Conservation (phyloP, 2,797 vertebrate species). For the Trichosurus vulpecula region DNA sequence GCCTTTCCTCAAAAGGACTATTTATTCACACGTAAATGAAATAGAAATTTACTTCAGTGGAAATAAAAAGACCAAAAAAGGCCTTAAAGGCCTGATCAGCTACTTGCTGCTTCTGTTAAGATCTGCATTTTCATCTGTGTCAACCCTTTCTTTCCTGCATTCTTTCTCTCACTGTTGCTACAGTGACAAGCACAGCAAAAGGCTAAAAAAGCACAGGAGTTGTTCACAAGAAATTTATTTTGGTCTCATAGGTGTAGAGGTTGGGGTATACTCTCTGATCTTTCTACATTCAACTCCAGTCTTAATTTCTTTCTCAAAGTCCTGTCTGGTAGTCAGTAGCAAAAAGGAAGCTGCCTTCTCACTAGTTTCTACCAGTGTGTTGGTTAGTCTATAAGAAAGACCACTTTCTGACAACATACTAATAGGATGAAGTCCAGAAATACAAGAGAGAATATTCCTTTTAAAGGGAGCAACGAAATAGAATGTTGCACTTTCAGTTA, state of each 20-base stretch:
- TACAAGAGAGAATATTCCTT: background rate
- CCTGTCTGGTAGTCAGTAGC: no score
- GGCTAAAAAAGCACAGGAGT: background rate
- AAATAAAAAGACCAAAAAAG: background rate
- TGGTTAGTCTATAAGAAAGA: background rate
- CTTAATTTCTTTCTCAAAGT: background rate
- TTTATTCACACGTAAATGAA: background rate
- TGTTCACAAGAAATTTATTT: background rate
- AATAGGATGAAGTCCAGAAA: background rate
- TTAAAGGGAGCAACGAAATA: background rate
- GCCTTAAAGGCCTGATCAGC: background rate
- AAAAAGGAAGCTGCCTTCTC: background rate
- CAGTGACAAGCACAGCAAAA: background rate
- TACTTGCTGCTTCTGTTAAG: background rate
- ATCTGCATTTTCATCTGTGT: background rate
- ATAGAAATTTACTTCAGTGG: background rate
- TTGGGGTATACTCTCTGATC: background rate
- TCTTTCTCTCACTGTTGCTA: background rate
- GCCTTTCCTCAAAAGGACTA: background rate
- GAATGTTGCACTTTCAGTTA: background rate
- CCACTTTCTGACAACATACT: background rate
- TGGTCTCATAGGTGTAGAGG: background rate
- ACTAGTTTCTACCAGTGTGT: background rate
- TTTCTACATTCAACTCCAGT: background rate
- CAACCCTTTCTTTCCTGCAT: background rate